A percentile compares a stretch with the other conserved stretches of the same genome.
Conservation (phyloP, 2,113 vertebrate genomes). For the Peromyscus polionotus region DNA sequence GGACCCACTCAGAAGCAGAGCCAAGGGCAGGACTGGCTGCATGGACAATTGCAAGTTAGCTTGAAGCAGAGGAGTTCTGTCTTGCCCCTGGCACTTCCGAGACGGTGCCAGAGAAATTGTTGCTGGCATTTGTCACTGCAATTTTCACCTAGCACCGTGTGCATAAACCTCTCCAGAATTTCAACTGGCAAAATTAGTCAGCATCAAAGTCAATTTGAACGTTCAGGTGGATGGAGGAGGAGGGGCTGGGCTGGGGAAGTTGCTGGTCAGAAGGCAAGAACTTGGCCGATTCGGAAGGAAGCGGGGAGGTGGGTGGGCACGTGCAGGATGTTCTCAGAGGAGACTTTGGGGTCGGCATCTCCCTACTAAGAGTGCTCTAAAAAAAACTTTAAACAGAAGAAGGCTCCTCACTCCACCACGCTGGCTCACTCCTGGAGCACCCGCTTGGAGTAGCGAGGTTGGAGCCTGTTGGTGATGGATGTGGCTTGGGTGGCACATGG, state of each 20-base stretch:
- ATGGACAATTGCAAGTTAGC: fast-evolving
- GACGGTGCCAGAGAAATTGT: slow-evolving; percentile 48
- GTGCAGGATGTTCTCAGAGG: not conserved
- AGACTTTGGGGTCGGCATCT: not conserved
- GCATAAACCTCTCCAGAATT: slow-evolving; percentile 12
- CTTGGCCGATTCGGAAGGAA: not conserved
- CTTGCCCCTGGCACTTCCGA: slow-evolving; percentile 31
- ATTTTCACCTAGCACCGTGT: slow-evolving; percentile 10
- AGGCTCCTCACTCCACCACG: fast-evolving
- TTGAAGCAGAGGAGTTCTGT: not conserved
- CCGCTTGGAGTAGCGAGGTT: not conserved
- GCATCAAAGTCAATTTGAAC: slow-evolving; percentile 73
- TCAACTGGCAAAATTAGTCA: slow-evolving; percentile 64
- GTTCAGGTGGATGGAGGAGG: slow-evolving; percentile 22
- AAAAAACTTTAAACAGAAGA: not conserved
- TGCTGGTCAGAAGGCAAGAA: not conserved
- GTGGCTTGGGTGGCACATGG: not conserved
- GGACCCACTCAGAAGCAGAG: fast-evolving
- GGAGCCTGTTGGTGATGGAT: not conserved
- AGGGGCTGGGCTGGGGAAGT: not conserved
- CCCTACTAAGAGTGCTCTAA: fast-evolving
- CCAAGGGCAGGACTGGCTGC: fast-evolving
- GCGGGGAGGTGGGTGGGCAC: not conserved
- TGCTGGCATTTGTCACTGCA: slow-evolving; percentile 36
- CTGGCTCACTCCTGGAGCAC: not conserved